Percentiles rank a stretch among this genome's conserved stretches.
phyloP scores from a whole-genome alignment of 2,113 vertebrate species.

The Tragelaphus imberbis region DNA sequence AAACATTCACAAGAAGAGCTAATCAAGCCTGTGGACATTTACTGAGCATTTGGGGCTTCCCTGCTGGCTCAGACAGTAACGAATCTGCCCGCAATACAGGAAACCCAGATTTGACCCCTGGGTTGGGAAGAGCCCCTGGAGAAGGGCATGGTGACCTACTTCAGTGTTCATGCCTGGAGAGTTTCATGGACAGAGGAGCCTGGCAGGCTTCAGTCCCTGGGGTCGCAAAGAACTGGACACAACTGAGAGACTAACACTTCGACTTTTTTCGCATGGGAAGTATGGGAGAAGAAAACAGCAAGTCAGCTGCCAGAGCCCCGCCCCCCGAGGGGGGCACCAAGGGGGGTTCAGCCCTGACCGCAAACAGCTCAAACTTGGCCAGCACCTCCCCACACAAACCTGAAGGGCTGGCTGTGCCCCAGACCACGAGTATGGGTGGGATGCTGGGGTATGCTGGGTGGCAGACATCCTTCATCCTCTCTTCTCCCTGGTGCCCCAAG shows the following conservation, averaged over 20 bases:
- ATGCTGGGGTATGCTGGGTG: rapidly evolving
- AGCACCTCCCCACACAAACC: no score
- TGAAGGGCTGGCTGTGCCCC: neutral
- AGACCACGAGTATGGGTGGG: neutral
- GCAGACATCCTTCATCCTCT: rapidly evolving
- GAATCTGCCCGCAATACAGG: neutral
- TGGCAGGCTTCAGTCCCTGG: neutral
- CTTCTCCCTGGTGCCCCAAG: neutral
- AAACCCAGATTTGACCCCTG: neutral
- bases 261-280: neutral
- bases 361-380: neutral
- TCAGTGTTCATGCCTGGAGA: neutral
- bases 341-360: neutral
- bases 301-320: neutral
- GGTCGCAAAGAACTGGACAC: neutral
- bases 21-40: rapidly evolving
- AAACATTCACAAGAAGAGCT: neutral
- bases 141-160: neutral
- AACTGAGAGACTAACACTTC: neutral
- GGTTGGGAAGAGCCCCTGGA: neutral
- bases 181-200: neutral
- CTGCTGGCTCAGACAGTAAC: neutral
- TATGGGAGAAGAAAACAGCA: rapidly evolving
- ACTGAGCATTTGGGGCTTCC: neutral
- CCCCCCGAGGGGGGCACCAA: rapidly evolving